phyloP scores from a whole-genome alignment of 2,888 invertebrate species.

The Athalia rosae region DNA sequence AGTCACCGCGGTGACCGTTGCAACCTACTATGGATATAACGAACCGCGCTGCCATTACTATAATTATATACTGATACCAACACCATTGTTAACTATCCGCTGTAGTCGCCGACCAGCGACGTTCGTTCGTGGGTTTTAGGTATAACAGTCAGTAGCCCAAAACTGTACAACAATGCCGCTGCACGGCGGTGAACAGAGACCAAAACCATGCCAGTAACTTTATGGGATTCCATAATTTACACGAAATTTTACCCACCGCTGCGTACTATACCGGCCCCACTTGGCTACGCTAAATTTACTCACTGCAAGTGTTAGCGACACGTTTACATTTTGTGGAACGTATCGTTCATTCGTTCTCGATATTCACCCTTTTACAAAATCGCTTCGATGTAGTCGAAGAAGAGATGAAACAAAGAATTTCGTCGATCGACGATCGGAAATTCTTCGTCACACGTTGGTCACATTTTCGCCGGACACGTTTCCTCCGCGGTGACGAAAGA shows the following conservation, averaged over 20 bases:
- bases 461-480: neutral
- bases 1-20: constrained; percentile 14
- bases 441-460: neutral
- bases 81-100: neutral
- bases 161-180: constrained; percentile 38
- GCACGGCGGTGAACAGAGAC: constrained; percentile 43
- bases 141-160: constrained; percentile 14
- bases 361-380: too few species aligned
- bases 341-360: too few species aligned
- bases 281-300: constrained; percentile 31
- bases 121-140: too few species aligned
- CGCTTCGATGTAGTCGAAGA: too few species aligned
- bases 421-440: too few species aligned
- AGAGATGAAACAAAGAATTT: too few species aligned
- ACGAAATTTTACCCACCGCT: constrained; percentile 34
- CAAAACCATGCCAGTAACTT: constrained; percentile 22
- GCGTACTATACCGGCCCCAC: neutral
- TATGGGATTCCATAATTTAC: constrained; percentile 42
- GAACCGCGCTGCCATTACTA: constrained; percentile 23
- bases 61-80: neutral
- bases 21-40: constrained; percentile 13
- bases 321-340: constrained; percentile 2
- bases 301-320: constrained; percentile 12
- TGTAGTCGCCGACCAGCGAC: neutral
- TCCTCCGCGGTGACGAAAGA: neutral